phyloP scores from a whole-genome alignment of 1,140 invertebrate genomes.

The Drosophila bifasciata region DNA sequence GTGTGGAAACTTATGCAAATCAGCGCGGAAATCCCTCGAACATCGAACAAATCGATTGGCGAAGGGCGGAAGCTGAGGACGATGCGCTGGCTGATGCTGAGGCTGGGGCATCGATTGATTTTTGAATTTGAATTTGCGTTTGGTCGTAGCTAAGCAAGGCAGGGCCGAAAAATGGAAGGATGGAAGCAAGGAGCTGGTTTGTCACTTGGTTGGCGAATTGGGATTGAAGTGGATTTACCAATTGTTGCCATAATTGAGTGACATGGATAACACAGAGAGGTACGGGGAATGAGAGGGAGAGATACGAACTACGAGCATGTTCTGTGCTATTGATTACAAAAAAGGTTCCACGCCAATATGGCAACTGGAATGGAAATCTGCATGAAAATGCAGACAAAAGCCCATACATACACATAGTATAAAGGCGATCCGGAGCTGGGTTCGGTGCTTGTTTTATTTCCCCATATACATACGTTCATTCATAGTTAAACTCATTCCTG shows the following conservation, averaged over 20 bases:
- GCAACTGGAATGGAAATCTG: constrained; percentile 66
- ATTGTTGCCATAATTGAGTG: constrained; percentile 82
- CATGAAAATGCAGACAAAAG: constrained; percentile 80
- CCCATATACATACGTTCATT: constrained; percentile 8
- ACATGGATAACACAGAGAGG: constrained; percentile 65
- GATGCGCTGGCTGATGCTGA: background rate
- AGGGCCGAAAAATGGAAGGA: background rate
- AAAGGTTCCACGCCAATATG: constrained; percentile 68
- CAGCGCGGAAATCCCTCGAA: constrained; percentile 40
- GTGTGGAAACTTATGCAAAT: constrained; percentile 74
- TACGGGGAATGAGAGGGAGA: background rate
- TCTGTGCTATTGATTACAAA: constrained; percentile 73
- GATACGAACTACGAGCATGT: constrained; percentile 8
- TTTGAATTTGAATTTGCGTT: constrained; percentile 28
- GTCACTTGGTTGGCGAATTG: constrained; percentile 64
- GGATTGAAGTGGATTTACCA: constrained; percentile 73
- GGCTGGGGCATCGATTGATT: constrained; percentile 37
- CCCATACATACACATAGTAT: constrained; percentile 41
- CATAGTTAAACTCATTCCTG: constrained; percentile 23
- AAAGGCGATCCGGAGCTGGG: constrained; percentile 23
- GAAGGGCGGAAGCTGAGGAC: constrained; percentile 20
- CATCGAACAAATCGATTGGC: constrained; percentile 62
- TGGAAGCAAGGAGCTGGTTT: constrained; percentile 36
- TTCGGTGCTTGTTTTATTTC: constrained; percentile 19
- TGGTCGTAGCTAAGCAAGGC: background rate